These are phyloP conservation scores for Corapipo altera DNA, from an alignment of 2,113 vertebrate species.

Conservation along the genomic window DNA sequence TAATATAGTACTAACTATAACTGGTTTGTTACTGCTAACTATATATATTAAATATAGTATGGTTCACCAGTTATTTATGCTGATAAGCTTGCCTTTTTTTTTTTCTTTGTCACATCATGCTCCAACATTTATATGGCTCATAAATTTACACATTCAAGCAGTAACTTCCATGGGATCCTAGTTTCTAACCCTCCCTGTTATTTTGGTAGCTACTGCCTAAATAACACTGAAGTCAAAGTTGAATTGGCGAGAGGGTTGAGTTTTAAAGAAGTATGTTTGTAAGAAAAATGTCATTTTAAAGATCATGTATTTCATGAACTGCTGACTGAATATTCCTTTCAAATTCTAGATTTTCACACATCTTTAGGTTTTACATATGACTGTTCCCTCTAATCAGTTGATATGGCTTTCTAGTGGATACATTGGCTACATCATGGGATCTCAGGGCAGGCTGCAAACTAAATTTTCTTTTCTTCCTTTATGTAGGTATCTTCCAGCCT, in stretches of 20 bases:
- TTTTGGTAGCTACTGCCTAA: not conserved
- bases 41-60: not conserved
- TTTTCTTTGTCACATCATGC: not conserved
- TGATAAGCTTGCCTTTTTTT: not conserved
- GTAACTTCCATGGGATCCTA: not conserved
- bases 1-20: not conserved
- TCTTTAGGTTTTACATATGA: not conserved
- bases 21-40: not conserved
- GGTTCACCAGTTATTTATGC: not conserved
- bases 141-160: not conserved
- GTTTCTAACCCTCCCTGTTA: not conserved
- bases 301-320: not conserved
- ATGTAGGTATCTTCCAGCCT: constrained; percentile 93
- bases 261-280: not conserved
- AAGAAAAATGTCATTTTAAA: not conserved
- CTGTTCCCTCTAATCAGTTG: not conserved
- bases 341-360: not conserved
- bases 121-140: not conserved
- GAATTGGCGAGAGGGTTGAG: not conserved
- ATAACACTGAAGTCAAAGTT: not conserved
- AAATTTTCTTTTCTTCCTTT: not conserved
- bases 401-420: not conserved
- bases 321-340: not conserved
- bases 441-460: not conserved
- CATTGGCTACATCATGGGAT: not conserved